Conservation (phyloP, 2,113 vertebrate genomes). For the Gnathonemus echidnorhynchus region DNA sequence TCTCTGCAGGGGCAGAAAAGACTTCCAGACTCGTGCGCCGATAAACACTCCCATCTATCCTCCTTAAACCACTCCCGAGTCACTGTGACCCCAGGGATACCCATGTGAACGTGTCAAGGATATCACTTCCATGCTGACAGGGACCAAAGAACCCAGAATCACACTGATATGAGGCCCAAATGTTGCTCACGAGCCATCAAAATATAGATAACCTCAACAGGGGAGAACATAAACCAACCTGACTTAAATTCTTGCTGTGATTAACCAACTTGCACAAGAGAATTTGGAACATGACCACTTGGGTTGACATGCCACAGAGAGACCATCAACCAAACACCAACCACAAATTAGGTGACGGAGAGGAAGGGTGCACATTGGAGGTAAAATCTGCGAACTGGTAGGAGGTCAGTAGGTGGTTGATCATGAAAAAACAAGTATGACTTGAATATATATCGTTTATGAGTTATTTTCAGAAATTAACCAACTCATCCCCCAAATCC, state of each 20-base stretch:
- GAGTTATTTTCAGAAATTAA: not conserved
- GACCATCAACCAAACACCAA: not conserved
- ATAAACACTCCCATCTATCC: not conserved
- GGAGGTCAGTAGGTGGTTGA: not conserved
- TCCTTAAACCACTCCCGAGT: not conserved
- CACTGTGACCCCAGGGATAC: not conserved
- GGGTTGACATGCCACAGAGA: not conserved
- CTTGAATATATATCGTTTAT: not conserved
- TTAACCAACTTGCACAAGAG: not conserved
- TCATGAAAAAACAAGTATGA: not conserved
- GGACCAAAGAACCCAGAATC: not conserved
- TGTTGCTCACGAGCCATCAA: not conserved
- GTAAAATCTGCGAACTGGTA: not conserved
- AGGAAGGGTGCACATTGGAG: not conserved
- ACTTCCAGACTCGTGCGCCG: not conserved
- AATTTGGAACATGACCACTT: not conserved
- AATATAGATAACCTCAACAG: not conserved
- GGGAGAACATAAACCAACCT: not conserved
- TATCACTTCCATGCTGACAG: not conserved
- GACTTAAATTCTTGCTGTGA: not conserved
- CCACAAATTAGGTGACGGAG: not conserved
- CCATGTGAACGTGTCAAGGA: not conserved
- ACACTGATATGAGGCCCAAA: not conserved
- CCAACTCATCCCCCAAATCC: not conserved
- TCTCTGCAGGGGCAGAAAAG: constrained; percentile 53